Base-by-base conservation (phyloP, 2,113 vertebrate species). In the Labeo rohita region DNA sequence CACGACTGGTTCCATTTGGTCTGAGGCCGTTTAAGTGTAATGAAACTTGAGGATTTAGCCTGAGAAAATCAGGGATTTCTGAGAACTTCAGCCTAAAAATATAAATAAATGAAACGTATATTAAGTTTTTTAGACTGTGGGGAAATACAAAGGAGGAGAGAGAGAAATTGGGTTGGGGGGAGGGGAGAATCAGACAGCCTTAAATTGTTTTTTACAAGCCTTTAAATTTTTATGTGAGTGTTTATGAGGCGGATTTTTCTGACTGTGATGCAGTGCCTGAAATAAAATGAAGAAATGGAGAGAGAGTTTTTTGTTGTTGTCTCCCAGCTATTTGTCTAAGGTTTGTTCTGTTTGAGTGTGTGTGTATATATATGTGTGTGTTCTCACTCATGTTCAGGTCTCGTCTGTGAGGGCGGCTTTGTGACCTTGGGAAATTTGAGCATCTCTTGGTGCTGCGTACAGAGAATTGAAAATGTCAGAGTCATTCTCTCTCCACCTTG, bases 391-490 rank as follows among this genome's bases (percentile, higher is more conserved):
- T 61, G 54, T 23, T 59, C 70, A 87, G 56, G 36, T 59, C 34
- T 73, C 59, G 68, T 52, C 36, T 13, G 12, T 21, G 12, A 52
- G 43, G 73, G 65, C 73, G 43, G 70, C 85, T 87, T 63, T 12
- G 34, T 39, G 72, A 73, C 85, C 81, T 86, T 87, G 77, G 50
- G 12, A 81, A 70, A 84, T 72, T 73, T 70, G 72, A 87, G 50
- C 47, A 56, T 54, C 76, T 86, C 76, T 54, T 23, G 43, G 74
- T 39, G 23, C 66, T 34, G 23, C 10, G 73, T 39, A 34, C 6
- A 50, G 89, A 85, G 87, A 89, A 91, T 90, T 87, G 87, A 90
- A 89, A 88, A 47, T 84, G 56, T 84, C 86, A 52, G 89, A 86
- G 74, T 68, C 68, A 83, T 85, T 4, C 56, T 59, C 78, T 84